These are phyloP conservation scores for Ophraella communa DNA, from an alignment of 2,888 invertebrate genomes.

Conservation along the genomic window DNA sequence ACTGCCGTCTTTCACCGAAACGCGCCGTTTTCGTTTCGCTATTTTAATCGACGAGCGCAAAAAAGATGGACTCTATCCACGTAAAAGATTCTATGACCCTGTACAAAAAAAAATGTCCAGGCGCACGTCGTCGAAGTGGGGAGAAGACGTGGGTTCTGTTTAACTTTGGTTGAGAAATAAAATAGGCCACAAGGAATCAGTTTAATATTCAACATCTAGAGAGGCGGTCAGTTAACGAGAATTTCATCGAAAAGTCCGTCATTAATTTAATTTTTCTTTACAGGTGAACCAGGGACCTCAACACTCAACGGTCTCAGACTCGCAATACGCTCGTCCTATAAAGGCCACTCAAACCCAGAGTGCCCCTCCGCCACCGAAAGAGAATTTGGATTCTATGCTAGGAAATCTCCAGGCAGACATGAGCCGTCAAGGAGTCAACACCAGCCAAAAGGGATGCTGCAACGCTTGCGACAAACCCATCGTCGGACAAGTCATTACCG, in stretches of 20 bases:
- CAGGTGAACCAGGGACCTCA: slow-evolving; percentile 72
- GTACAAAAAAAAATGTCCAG: slow-evolving; percentile 23
- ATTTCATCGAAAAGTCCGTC: neutral
- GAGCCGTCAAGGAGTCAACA: slow-evolving; percentile 98
- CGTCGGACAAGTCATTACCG: slow-evolving; percentile 97
- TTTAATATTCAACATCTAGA: slow-evolving; percentile 33
- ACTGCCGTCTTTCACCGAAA: slow-evolving; percentile 31
- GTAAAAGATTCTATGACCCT: slow-evolving; percentile 21
- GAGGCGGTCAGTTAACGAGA: slow-evolving; percentile 35
- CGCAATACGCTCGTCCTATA: slow-evolving; percentile 72
- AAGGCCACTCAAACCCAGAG: slow-evolving; percentile 58
- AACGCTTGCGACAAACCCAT: slow-evolving; percentile 98
- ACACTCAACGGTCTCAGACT: slow-evolving; percentile 71
- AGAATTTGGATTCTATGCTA: slow-evolving; percentile 78
- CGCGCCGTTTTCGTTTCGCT: slow-evolving; percentile 14
- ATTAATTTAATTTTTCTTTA: slow-evolving; percentile 37
- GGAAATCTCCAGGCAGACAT: slow-evolving; percentile 95
- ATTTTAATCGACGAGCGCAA: slow-evolving; percentile 10
- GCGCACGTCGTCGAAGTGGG: slow-evolving; percentile 33
- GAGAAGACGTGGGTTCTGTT: slow-evolving; percentile 42
- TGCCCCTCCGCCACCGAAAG: slow-evolving; percentile 57
- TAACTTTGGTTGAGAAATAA: slow-evolving; percentile 45
- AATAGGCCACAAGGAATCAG: slow-evolving; percentile 34
- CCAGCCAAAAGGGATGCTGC: slow-evolving; percentile 99
- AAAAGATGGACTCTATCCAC: slow-evolving; percentile 14